Conservation (phyloP, 53 echinoderm and acorn worm species). For the Stichopus horrens region DNA sequence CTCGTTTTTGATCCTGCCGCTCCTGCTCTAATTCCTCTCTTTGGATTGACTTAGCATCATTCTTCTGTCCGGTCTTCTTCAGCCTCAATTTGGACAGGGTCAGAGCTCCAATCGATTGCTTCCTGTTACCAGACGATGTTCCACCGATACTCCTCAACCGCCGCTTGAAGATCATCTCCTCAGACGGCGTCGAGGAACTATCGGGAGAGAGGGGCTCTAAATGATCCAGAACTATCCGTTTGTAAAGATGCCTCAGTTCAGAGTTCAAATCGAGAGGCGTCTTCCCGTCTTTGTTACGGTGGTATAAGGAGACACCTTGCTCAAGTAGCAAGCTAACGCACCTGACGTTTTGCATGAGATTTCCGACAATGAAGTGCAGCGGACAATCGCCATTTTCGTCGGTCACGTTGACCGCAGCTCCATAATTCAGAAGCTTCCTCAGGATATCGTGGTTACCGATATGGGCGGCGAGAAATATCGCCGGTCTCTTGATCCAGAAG, state of each 20-base stretch:
- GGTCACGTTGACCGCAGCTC: conserved; percentile 64
- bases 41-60: background rate
- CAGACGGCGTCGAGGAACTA: conserved; percentile 47
- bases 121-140: background rate
- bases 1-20: conserved; percentile 28
- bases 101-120: conserved; percentile 35
- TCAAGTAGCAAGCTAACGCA: conserved; percentile 73
- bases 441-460: conserved; percentile 71
- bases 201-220: conserved; percentile 76
- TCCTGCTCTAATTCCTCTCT: conserved; percentile 9
- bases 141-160: conserved; percentile 36
- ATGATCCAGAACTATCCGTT: conserved; percentile 73
- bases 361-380: conserved; percentile 71
- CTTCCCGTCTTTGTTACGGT: conserved; percentile 56
- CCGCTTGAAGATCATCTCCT: conserved; percentile 46
- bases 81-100: conserved; percentile 39
- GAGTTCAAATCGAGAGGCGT: conserved; percentile 72
- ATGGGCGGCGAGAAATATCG: conserved; percentile 71
- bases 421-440: conserved; percentile 73
- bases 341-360: conserved; percentile 69
- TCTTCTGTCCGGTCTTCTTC: conserved; percentile 25
- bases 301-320: conserved; percentile 66
- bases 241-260: conserved; percentile 68
- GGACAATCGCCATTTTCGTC: conserved; percentile 62
- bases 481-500: conserved; percentile 69